Base-by-base conservation (phyloP, 2,888 invertebrate genomes). In the Petrolisthes manimaculis region DNA sequence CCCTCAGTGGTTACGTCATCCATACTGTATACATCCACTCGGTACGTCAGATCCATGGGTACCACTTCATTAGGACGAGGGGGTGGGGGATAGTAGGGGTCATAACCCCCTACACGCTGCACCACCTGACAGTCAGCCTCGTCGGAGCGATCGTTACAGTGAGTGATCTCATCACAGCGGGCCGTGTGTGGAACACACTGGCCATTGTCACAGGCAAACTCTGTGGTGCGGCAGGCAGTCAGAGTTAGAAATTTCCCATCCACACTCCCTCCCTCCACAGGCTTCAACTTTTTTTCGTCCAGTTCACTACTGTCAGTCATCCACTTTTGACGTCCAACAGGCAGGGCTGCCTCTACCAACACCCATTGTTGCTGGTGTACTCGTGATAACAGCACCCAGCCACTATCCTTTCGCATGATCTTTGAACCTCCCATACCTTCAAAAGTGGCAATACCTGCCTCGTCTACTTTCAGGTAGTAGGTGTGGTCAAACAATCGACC, bases 141-240 rank as follows among this genome's bases (percentile, higher is more conserved):
- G 82, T 89, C 89, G 12, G 86, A 82, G 18, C 77, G 54, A 81
- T 89, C 89, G 3, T 54, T 24, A 24, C 89, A 89, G 53, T 89
- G 78, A 12, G 21, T 24, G 21, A 87, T 82, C 53, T 87, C 89
- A 37, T 89, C 84, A 51, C 89, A 89, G 67, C 87, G 75, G 51
- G 71, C 21, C 21, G 55, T 84, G 53, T 84, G 84, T 4, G 81
- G 78, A n/a, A 89, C 69, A 18, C 89, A 89, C 81, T 84, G 82
- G 12, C 90, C 90, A 69, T 86, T 82, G 71, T 69, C 81, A 71
- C 90, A 90, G 14, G 83, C 71, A 75, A 90, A 90, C 77, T 90
- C 84, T n/a, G 69, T 79, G 21, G 84, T 88, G 54, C 82, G 88
- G 78, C 90, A 90, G 12, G 24, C 61, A 6, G 86, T 88, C 24